Conservation (phyloP, 2,888 invertebrate genomes). For the Clistopyga incitator region DNA sequence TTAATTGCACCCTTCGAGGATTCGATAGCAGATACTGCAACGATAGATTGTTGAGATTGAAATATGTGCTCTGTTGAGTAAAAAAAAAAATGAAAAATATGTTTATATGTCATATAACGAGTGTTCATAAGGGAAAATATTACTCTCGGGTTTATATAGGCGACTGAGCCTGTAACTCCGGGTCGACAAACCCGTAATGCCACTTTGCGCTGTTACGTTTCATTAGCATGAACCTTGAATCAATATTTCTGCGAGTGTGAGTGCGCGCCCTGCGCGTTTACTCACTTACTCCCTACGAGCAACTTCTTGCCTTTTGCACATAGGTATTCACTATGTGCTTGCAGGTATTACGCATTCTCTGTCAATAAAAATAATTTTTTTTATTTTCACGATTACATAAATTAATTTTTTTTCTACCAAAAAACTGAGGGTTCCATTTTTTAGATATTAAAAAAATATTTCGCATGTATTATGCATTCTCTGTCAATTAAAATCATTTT, state of each 20-base stretch:
- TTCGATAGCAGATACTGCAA: slow-evolving; percentile 1
- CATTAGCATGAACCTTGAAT: slow-evolving; percentile 69
- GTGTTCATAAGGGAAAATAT: slow-evolving; percentile 20
- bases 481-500: no score
- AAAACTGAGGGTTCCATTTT: no score
- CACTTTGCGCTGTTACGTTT: slow-evolving; percentile 55
- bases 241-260: slow-evolving; percentile 50
- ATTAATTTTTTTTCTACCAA: no score
- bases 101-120: background rate
- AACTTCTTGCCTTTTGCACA: background rate
- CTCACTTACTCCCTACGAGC: slow-evolving; percentile 22
- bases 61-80: background rate
- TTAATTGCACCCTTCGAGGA: slow-evolving; percentile 23
- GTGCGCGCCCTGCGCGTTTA: slow-evolving; percentile 45
- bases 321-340: background rate
- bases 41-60: slow-evolving; percentile 18
- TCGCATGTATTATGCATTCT: background rate
- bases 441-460: no score
- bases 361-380: no score
- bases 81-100: slow-evolving; percentile 7
- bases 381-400: no score
- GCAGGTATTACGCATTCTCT: no score
- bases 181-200: slow-evolving; percentile 65
- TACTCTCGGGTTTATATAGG: background rate
- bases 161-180: slow-evolving; percentile 46